These are phyloP conservation scores for Sebastes iracundus DNA, from an alignment of 2,797 vertebrate genomes.

Conservation along the genomic window DNA sequence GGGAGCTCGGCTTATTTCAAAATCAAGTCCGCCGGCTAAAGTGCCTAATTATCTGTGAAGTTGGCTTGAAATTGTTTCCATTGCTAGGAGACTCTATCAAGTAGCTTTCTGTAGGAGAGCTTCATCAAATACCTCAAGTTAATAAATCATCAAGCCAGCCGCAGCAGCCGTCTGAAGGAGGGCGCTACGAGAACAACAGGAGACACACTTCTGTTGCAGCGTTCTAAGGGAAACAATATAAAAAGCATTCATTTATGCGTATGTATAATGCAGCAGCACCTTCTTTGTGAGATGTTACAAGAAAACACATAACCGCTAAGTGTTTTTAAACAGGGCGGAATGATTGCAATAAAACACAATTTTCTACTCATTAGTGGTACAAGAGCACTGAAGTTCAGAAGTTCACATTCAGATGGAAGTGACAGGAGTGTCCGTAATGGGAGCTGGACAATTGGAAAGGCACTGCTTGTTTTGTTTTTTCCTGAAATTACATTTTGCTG, in stretches of 20 bases:
- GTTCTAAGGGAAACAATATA: background rate
- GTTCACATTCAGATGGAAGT: slow-evolving; percentile 21
- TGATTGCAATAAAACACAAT: background rate
- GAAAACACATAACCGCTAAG: background rate
- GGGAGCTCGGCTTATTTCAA: slow-evolving; percentile 61
- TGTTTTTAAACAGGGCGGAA: background rate
- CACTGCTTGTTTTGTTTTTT: slow-evolving; percentile 12
- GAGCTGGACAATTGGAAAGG: slow-evolving; percentile 38
- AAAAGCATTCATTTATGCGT: slow-evolving; percentile 1
- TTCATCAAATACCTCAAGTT: slow-evolving; percentile 74
- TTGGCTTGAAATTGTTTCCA: slow-evolving; percentile 79
- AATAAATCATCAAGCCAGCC: slow-evolving; percentile 77
- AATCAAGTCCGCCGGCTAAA: slow-evolving; percentile 75
- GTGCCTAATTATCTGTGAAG: slow-evolving; percentile 82
- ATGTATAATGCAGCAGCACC: background rate
- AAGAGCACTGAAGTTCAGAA: background rate
- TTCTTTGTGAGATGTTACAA: background rate
- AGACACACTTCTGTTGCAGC: background rate
- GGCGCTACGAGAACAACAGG: slow-evolving; percentile 6
- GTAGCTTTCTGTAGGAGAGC: slow-evolving; percentile 65
- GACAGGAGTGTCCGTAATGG: slow-evolving; percentile 20
- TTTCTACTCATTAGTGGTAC: slow-evolving; percentile 1
- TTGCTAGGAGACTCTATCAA: slow-evolving; percentile 71
- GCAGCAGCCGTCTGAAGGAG: slow-evolving; percentile 31
- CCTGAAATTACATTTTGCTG: slow-evolving; percentile 65